These are phyloP conservation scores for Dioctria rufipes DNA, from an alignment of 2,888 invertebrate genomes.

Conservation along the genomic window DNA sequence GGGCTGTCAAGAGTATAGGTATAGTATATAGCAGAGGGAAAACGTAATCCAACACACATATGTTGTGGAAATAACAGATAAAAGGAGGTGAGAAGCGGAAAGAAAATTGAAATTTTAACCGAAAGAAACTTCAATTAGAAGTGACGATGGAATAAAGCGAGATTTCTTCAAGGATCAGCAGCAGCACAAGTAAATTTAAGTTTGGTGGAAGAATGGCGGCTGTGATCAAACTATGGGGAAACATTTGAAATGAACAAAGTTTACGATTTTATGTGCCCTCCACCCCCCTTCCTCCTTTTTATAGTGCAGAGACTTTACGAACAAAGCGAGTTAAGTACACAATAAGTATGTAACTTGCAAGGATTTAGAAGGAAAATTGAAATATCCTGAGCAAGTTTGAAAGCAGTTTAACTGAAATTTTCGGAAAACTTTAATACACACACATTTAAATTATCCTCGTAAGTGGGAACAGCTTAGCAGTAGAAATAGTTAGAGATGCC, in stretches of 20 bases:
- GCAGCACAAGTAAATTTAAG: background rate
- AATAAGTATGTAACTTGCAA: background rate
- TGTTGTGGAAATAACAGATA: constrained; percentile 20
- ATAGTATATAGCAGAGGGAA: background rate
- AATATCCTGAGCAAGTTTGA: background rate
- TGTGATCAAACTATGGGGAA: constrained; percentile 31
- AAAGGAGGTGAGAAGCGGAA: background rate
- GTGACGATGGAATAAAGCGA: constrained; percentile 24
- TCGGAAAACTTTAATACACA: constrained; percentile 17
- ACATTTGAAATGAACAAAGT: constrained; percentile 23
- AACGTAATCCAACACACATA: constrained; percentile 22
- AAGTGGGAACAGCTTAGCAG: background rate
- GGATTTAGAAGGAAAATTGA: background rate
- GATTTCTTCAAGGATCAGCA: constrained; percentile 5
- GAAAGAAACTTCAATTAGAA: constrained; percentile 41
- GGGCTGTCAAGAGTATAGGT: background rate
- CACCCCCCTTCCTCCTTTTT: background rate
- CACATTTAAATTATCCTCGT: background rate
- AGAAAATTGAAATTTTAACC: constrained; percentile 36
- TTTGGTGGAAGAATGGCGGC: background rate
- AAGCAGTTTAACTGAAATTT: constrained; percentile 36
- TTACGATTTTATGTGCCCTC: constrained; percentile 31
- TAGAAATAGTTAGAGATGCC: too few relatives aligned
- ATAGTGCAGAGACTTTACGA: background rate
- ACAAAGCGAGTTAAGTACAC: constrained; percentile 4